Conservation (phyloP, 2,888 invertebrate species). For the Pachydiplax longipennis region DNA sequence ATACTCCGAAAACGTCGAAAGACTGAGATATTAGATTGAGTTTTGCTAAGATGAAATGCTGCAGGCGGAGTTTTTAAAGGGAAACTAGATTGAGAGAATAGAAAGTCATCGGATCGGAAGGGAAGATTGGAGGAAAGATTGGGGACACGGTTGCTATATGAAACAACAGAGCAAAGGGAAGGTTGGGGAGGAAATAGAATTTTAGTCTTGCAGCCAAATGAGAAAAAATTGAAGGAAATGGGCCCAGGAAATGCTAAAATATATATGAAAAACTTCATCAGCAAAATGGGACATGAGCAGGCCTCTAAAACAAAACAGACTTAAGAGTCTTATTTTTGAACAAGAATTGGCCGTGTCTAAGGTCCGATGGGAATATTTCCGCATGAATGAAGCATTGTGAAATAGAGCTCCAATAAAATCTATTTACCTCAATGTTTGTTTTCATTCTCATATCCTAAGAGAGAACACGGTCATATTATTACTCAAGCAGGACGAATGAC, state of each 20-base stretch:
- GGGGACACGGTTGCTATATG: not conserved
- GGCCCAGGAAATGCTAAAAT: not conserved
- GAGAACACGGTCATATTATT: too few relatives aligned
- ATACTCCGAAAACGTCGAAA: not conserved
- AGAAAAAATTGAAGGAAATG: not conserved
- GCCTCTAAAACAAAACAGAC: too few relatives aligned
- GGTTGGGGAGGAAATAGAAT: not conserved
- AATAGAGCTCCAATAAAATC: too few relatives aligned
- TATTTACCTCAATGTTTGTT: too few relatives aligned
- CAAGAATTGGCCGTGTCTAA: too few relatives aligned
- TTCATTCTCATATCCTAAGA: too few relatives aligned
- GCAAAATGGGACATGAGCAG: not conserved
- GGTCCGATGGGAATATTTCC: too few relatives aligned
- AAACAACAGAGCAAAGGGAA: not conserved
- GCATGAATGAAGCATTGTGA: too few relatives aligned
- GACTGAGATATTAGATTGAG: not conserved
- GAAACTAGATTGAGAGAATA: not conserved
- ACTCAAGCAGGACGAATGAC: too few relatives aligned
- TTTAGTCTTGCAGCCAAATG: not conserved
- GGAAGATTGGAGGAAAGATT: not conserved
- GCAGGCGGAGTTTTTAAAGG: not conserved
- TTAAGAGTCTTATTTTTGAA: too few relatives aligned
- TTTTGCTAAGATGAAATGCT: not conserved
- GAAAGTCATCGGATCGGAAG: not conserved
- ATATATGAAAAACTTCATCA: not conserved